Evolutionary conservation across 2,113 vertebrate genomes (phyloP), one percentile per base, ranked within the genome.

Genomic region (Prinia subflava): DNA sequence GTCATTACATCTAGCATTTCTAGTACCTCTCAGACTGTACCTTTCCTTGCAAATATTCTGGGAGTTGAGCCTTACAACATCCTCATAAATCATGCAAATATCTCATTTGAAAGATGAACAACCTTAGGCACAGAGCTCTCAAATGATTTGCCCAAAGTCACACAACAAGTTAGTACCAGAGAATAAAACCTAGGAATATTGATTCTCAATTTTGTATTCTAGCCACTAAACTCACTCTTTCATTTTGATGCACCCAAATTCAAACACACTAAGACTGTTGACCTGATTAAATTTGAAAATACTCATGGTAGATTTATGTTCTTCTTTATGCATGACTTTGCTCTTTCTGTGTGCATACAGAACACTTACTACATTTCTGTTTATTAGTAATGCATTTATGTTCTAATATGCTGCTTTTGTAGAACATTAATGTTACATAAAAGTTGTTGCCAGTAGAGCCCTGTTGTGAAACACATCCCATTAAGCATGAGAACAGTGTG

Each of bases 61-160:
- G 60, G 57, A 96, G 18, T 47, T 70, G 33, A 93, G 42, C 41
- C 59, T 60, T 74, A 76, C 57, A 91, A 62, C 15, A 65, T 57
- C 23, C 50, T 95, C 50, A 50, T 94, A 87, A 93, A 88, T 90
- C 86, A 88, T 80, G 86, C 67, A 92, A 95, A 74, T 86, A 68
- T 28, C 56, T 89, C 35, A 83, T 81, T 83, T 83, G 60, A 89
- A 92, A 94, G 41, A 86, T 70, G 74, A 88, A 89, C 9, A 89
- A 79, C 78, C 70, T 82, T 63, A 67, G 47, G 73, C 3, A 4
- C 27, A 86, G 92, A 92, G 23, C 49, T 92, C 35, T 92, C 73
- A 78, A 90, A 80, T 76, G 1, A 74, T 80, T 83, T 92, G 46
- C 52, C 68, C 21, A 14, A 80, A 84, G 56, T 87, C 50, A 90